A percentile compares a stretch with the other conserved stretches of the same genome.
Evolutionary conservation across 2,797 vertebrate genomes (phyloP).

Genomic region (Micropoecilia bifurca): DNA sequence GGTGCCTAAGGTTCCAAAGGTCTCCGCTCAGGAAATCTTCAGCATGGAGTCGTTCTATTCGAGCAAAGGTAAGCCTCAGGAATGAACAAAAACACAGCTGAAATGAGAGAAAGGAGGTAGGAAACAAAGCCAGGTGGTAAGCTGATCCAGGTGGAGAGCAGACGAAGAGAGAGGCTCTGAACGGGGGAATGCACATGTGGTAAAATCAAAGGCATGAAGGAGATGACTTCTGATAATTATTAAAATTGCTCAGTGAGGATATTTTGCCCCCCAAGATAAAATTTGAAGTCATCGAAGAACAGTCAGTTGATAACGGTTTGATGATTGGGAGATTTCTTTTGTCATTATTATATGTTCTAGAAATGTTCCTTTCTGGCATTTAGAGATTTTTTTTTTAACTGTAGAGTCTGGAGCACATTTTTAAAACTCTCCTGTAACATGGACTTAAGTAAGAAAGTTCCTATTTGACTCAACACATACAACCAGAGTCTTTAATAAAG

Average conservation of each 20-base stretch:
- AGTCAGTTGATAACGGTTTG: not conserved
- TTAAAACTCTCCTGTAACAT: not conserved
- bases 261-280: not conserved
- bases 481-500: not conserved
- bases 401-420: not conserved
- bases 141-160: constrained; percentile 66
- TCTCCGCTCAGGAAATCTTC: constrained; percentile 37
- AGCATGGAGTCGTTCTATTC: constrained; percentile 78
- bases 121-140: constrained; percentile 52
- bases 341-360: not conserved
- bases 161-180: constrained; percentile 29
- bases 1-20: constrained; percentile 49
- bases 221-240: not conserved
- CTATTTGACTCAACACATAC: not conserved
- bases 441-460: not conserved
- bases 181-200: constrained; percentile 47
- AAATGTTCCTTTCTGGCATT: not conserved
- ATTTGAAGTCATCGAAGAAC: not conserved
- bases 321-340: not conserved
- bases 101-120: constrained; percentile 41
- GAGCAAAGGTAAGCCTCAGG: constrained; percentile 79
- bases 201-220: not conserved
- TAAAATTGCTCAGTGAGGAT: not conserved
- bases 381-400: not conserved
- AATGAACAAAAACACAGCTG: constrained; percentile 29